These are phyloP conservation scores for Alligator mississippiensis DNA, from an alignment of 2,113 vertebrate genomes.

Conservation along the genomic window DNA sequence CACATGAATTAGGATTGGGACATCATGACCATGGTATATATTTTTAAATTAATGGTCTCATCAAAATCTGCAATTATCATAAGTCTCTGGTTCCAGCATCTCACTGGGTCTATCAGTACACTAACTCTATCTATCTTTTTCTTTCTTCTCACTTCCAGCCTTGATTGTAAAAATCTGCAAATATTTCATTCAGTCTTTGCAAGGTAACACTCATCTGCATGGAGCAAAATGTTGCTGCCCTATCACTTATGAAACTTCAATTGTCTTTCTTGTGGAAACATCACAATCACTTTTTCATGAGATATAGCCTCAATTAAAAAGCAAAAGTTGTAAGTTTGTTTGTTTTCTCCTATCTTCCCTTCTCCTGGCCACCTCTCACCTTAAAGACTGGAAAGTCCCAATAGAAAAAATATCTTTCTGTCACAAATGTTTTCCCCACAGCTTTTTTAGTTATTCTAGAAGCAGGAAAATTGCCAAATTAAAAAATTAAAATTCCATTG, in stretches of 20 bases:
- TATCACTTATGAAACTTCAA: background rate
- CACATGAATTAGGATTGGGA: background rate
- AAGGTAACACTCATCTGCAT: background rate
- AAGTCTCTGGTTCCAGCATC: too few species aligned
- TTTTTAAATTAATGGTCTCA: background rate
- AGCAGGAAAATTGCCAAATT: constrained; percentile 43
- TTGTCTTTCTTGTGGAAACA: background rate
- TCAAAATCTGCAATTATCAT: background rate
- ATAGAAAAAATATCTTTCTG: constrained; percentile 36
- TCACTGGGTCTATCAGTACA: too few species aligned
- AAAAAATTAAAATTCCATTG: constrained; percentile 46
- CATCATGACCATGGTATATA: background rate
- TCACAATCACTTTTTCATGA: background rate
- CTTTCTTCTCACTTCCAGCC: too few species aligned
- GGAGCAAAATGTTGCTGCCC: background rate
- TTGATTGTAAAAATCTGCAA: background rate
- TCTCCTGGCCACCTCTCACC: background rate
- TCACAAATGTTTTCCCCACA: constrained; percentile 42
- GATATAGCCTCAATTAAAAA: too few species aligned
- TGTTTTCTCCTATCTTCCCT: background rate
- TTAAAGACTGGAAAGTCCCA: background rate
- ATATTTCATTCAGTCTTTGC: background rate
- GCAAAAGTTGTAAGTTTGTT: too few species aligned
- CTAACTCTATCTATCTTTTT: too few species aligned
- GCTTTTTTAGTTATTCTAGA: constrained; percentile 45